phyloP scores from a whole-genome alignment of 2,888 invertebrate genomes.

The Drosophila infuscata region DNA sequence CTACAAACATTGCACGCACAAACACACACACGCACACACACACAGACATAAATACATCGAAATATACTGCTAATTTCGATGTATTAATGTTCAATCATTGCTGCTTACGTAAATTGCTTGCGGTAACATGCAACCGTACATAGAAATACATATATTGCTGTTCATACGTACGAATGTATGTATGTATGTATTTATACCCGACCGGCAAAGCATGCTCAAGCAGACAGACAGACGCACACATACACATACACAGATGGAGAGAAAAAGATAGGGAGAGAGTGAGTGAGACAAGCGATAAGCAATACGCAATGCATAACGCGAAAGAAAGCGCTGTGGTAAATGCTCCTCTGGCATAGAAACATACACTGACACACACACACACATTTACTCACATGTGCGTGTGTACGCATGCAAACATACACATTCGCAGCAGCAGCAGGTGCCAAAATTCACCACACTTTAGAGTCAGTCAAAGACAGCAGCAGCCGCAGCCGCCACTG shows the following conservation, averaged over 20 bases:
- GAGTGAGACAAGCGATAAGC: background rate
- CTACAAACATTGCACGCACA: slow-evolving; percentile 54
- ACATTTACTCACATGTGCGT: background rate
- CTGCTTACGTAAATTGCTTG: slow-evolving; percentile 50
- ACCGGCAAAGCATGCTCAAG: background rate
- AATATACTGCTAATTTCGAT: background rate
- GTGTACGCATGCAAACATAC: background rate
- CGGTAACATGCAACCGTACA: slow-evolving; percentile 31
- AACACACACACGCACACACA: slow-evolving; percentile 19
- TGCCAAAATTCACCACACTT: slow-evolving; percentile 63
- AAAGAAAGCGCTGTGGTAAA: slow-evolving; percentile 34
- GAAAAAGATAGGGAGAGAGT: background rate
- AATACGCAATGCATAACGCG: background rate
- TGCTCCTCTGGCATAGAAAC: slow-evolving; percentile 5
- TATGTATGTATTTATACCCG: background rate
- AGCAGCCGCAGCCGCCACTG: background rate
- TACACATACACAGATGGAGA: background rate
- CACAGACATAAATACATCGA: slow-evolving; percentile 7
- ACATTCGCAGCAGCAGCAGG: slow-evolving; percentile 43
- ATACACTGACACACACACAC: background rate
- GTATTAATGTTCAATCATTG: slow-evolving; percentile 48
- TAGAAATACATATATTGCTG: slow-evolving; percentile 3
- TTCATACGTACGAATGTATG: background rate
- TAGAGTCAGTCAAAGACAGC: background rate
- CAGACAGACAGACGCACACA: background rate